These are phyloP conservation scores for Lithophane ornitopus DNA, from an alignment of 2,888 invertebrate genomes.

Conservation along the genomic window DNA sequence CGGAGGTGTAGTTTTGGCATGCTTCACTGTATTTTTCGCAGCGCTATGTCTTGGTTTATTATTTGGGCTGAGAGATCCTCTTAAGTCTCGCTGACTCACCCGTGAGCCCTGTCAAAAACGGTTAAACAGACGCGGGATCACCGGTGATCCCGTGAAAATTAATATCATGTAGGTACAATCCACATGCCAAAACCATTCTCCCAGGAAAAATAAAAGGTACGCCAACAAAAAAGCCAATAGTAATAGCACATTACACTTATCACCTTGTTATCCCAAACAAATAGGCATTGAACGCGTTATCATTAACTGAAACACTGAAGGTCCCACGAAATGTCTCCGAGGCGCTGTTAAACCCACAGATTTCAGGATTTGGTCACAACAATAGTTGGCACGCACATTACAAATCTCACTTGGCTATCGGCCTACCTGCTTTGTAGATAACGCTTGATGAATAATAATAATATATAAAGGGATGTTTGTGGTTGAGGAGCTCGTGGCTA, in stretches of 20 bases:
- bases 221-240: not conserved
- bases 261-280: conserved; percentile 41
- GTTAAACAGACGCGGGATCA: no score
- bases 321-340: conserved; percentile 64
- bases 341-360: conserved; percentile 60
- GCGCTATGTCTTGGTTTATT: no score
- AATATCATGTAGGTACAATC: not conserved
- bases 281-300: conserved; percentile 46
- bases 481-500: no score
- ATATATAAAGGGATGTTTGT: conserved; percentile 42
- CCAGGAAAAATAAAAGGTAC: conserved; percentile 33
- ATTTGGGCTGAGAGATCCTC: no score
- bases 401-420: conserved; percentile 59
- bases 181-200: conserved; percentile 2
- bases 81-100: no score
- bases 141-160: no score
- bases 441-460: conserved; percentile 52
- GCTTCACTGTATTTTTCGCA: no score
- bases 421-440: conserved; percentile 48
- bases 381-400: conserved; percentile 61
- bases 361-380: conserved; percentile 61
- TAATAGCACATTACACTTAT: conserved; percentile 31
- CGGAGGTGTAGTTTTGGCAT: no score
- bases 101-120: no score
- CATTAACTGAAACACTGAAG: conserved; percentile 54